Percentiles rank a stretch among this genome's conserved stretches.
Evolutionary conservation across 2,888 invertebrate genomes (phyloP).

Genomic region (Brachyopa scutellaris): DNA sequence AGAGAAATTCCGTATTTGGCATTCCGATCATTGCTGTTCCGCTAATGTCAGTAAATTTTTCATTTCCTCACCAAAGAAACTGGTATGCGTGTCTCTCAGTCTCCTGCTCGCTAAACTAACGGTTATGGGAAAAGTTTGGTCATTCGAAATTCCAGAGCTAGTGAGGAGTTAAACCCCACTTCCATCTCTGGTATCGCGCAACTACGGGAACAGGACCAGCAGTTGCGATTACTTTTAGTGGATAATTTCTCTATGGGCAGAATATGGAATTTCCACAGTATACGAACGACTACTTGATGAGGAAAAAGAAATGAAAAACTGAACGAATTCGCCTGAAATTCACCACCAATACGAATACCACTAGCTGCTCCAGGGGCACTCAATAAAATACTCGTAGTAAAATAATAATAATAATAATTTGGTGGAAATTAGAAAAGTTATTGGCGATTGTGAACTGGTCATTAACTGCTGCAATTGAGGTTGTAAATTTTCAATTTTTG

Average conservation of each 20-base stretch:
- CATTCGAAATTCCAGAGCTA: constrained; percentile 53
- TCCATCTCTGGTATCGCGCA: too few species aligned
- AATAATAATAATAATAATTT: constrained; percentile 72
- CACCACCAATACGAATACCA: not conserved
- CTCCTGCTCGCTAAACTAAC: constrained; percentile 49
- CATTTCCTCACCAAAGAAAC: constrained; percentile 50
- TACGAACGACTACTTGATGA: not conserved
- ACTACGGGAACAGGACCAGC: not conserved
- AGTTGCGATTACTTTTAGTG: constrained; percentile 48
- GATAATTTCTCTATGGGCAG: constrained; percentile 32
- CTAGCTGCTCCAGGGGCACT: constrained; percentile 48
- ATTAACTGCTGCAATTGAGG: constrained; percentile 69
- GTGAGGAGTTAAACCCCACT: not conserved
- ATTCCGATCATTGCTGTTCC: constrained; percentile 70
- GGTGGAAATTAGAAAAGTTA: constrained; percentile 71
- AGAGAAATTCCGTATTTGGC: constrained; percentile 58
- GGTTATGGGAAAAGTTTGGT: constrained; percentile 66
- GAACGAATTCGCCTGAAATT: constrained; percentile 4
- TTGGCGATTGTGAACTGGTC: constrained; percentile 68
- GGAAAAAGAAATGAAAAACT: not conserved
- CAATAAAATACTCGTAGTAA: constrained; percentile 70
- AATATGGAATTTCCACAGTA: constrained; percentile 12
- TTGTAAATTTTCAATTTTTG: constrained; percentile 70
- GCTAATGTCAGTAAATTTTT: constrained; percentile 67
- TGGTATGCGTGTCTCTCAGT: constrained; percentile 24